Base-by-base conservation (phyloP, 2,888 invertebrate species). In the Kryphioiulus occultus region DNA sequence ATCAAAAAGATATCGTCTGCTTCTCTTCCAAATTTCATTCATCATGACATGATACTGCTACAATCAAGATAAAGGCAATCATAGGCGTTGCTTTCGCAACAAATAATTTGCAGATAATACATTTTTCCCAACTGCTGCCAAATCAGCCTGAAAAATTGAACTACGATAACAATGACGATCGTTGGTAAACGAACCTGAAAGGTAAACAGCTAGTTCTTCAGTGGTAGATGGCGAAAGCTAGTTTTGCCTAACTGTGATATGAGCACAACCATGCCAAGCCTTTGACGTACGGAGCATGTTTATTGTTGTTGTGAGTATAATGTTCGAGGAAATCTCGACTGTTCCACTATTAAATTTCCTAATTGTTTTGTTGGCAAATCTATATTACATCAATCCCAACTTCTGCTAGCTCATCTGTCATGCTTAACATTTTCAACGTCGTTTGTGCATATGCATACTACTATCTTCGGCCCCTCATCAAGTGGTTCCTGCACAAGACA, bases 401-500 rank as follows among this genome's bases (percentile, higher is more conserved):
- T 68, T n/a, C 1, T 68, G n/a, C 68, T 68, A 68, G 68, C 68
- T 68, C 26, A 68, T 22, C 68, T 68, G 68, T 26, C 68, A 88
- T 88, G 88, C 83, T 85, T 59, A 59, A 44, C 17, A 82, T 88
- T 26, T n/a, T 88, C 32, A 88, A 83, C 42, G 22, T 47, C 59
- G 44, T 91, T 39, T 90, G 90, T 89, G 89, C 89, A 30, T 90
- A 89, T 87, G 91, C 95, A 53, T 93, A 93, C 89, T 95, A 94
- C 93, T 96, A 95, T 92, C 92, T 96, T 85, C 94, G 97, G 90
- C 96, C 97, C n/a, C 93, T 97, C 89, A 93, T 97, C 87, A 98
- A 98, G 93, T 97, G 98, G 96, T 95, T 98, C 91, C 92, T 98
- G 39, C 94, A 95, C 89, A 95, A 95, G 91, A 96, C 96, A 42